phyloP scores from a whole-genome alignment of 1,140 invertebrate species.

The Drosophila ohnishii region DNA sequence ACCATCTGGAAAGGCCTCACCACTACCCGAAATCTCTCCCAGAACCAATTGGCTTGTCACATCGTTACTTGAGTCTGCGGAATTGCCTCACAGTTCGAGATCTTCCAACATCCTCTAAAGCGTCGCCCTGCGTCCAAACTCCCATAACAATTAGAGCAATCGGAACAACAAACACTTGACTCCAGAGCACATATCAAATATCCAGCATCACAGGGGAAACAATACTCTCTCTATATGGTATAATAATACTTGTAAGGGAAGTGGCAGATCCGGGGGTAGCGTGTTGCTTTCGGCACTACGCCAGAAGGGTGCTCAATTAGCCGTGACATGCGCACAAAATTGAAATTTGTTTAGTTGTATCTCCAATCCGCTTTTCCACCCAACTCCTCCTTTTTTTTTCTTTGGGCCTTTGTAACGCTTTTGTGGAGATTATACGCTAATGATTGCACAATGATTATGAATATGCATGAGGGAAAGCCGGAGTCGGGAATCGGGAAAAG shows the following conservation, averaged over 20 bases:
- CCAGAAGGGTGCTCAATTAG: slow-evolving; percentile 83
- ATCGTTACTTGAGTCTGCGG: slow-evolving; percentile 19
- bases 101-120: slow-evolving; percentile 13
- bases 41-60: slow-evolving; percentile 47
- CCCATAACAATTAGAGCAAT: slow-evolving; percentile 81
- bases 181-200: slow-evolving; percentile 72
- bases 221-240: background rate
- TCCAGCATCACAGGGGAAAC: slow-evolving; percentile 30
- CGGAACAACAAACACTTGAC: slow-evolving; percentile 82
- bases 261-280: slow-evolving; percentile 22
- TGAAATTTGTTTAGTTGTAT: slow-evolving; percentile 73
- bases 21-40: slow-evolving; percentile 14
- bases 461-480: slow-evolving; percentile 67
- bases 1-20: slow-evolving; percentile 2
- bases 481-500: background rate
- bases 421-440: slow-evolving; percentile 79
- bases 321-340: slow-evolving; percentile 81
- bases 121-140: slow-evolving; percentile 54
- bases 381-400: slow-evolving; percentile 19
- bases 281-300: slow-evolving; percentile 73
- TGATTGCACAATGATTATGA: slow-evolving; percentile 83
- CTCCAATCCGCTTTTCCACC: slow-evolving; percentile 22
- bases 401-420: slow-evolving; percentile 65
- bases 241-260: slow-evolving; percentile 12
- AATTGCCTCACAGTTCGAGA: slow-evolving; percentile 6